A percentile compares a stretch with the other conserved stretches of the same genome.
Conservation (phyloP, 2,113 vertebrate species). For the Peromyscus californicus region DNA sequence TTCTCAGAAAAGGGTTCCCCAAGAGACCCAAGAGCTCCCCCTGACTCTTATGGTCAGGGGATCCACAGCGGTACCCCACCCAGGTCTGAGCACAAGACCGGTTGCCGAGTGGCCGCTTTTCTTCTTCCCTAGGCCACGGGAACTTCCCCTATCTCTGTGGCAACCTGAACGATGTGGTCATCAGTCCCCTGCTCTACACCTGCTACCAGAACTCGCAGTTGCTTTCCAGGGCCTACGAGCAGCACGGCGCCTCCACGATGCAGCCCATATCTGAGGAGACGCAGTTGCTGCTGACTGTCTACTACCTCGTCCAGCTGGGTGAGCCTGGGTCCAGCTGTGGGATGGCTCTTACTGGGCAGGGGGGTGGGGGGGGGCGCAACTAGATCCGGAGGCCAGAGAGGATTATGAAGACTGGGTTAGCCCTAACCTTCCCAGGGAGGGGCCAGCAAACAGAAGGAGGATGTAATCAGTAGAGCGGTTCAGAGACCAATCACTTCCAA, state of each 20-base stretch:
- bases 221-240: constrained; percentile 94
- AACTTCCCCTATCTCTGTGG: constrained; percentile 95
- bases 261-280: constrained; percentile 97
- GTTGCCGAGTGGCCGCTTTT: accelerated
- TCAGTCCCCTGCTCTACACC: constrained; percentile 94
- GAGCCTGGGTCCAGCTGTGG: constrained; percentile 67
- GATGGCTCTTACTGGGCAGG: not conserved
- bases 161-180: constrained; percentile 93
- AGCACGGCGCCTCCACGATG: constrained; percentile 91
- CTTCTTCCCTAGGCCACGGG: constrained; percentile 92
- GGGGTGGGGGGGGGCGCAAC: accelerated
- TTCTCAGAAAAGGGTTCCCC: not conserved
- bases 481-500: not conserved
- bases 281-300: constrained; percentile 97
- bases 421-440: not conserved
- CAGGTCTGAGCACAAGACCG: accelerated
- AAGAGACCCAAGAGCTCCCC: not conserved
- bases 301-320: constrained; percentile 99
- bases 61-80: accelerated
- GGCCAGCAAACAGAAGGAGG: too few relatives aligned
- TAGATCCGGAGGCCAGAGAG: not conserved
- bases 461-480: not conserved
- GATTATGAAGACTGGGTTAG: not conserved
- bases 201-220: constrained; percentile 97
- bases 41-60: not conserved